phyloP scores from a whole-genome alignment of 2,797 vertebrate genomes.

The Kryptolebias ocellatus region DNA sequence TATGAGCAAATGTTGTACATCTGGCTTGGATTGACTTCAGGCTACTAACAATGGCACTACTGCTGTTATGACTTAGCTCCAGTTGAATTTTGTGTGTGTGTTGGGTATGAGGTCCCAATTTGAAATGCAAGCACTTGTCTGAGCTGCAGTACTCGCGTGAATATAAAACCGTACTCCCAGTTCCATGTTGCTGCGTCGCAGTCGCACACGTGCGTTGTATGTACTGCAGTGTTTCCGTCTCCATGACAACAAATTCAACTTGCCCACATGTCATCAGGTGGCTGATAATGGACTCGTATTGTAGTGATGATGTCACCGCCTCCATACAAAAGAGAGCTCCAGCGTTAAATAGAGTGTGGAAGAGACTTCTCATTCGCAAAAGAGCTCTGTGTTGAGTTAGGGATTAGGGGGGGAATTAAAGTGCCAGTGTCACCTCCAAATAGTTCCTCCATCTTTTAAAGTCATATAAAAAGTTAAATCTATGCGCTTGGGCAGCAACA shows the following conservation, averaged over 20 bases:
- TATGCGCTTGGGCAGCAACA: conserved; percentile 70
- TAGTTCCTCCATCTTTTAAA: conserved; percentile 74
- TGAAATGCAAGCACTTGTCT: not conserved
- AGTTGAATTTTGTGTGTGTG: conserved; percentile 16
- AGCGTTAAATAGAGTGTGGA: conserved; percentile 59
- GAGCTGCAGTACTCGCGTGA: not conserved
- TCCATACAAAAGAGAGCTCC: conserved; percentile 57
- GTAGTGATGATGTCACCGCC: conserved; percentile 71
- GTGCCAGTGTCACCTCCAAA: conserved; percentile 76
- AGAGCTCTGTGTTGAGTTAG: conserved; percentile 75
- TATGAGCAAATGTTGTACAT: conserved; percentile 57
- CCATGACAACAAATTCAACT: conserved; percentile 72
- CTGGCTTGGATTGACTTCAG: conserved; percentile 43
- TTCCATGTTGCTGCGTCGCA: not conserved
- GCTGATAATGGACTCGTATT: conserved; percentile 71
- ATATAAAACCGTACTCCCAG: not conserved
- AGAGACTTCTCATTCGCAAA: conserved; percentile 67
- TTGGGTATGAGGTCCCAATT: not conserved
- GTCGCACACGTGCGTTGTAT: conserved; percentile 59
- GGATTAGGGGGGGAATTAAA: conserved; percentile 74
- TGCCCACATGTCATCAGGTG: conserved; percentile 69
- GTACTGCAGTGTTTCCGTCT: conserved; percentile 64
- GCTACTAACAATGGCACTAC: conserved; percentile 26
- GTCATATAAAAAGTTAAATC: conserved; percentile 71
- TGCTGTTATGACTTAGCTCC: conserved; percentile 29